phyloP scores from a whole-genome alignment of 2,888 invertebrate species.

The Epinotia bilunana region DNA sequence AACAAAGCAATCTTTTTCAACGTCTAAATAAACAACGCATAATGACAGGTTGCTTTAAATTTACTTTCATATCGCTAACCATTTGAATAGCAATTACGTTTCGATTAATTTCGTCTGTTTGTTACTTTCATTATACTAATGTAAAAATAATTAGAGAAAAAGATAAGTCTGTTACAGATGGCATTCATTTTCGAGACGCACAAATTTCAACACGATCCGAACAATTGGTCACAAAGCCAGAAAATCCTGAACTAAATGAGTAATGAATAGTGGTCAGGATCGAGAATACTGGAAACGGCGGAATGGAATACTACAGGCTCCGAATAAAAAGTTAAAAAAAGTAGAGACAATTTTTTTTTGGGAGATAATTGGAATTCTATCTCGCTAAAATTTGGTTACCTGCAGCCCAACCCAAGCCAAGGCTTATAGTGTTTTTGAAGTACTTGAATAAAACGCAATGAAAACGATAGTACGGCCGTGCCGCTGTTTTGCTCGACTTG shows the following conservation, averaged over 20 bases:
- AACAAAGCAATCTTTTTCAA: not conserved
- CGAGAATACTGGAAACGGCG: too few species aligned
- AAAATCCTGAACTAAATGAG: not conserved
- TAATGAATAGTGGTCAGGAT: too few species aligned
- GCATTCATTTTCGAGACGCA: slow-evolving; percentile 14
- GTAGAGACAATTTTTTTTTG: too few species aligned
- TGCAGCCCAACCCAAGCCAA: too few species aligned
- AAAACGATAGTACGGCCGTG: too few species aligned
- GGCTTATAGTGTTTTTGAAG: too few species aligned
- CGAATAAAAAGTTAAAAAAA: too few species aligned
- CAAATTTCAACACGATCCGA: slow-evolving; percentile 7
- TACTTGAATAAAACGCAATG: too few species aligned
- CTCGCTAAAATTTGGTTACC: not conserved
- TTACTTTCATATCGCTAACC: slow-evolving; percentile 25
- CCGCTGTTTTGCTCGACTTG: too few species aligned
- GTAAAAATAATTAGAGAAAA: slow-evolving; percentile 35
- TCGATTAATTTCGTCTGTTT: slow-evolving; percentile 18
- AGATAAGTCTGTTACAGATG: slow-evolving; percentile 9
- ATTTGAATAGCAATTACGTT: slow-evolving; percentile 22
- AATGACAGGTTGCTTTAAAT: slow-evolving; percentile 15
- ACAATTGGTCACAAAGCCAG: not conserved
- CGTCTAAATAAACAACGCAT: not conserved
- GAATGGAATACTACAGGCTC: too few species aligned
- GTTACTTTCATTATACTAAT: slow-evolving; percentile 41
- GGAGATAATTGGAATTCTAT: too few species aligned